A percentile compares a stretch with the other conserved stretches of the same genome.
Evolutionary conservation across 2,888 invertebrate genomes (phyloP).

Genomic region (Ophion slaviceki): DNA sequence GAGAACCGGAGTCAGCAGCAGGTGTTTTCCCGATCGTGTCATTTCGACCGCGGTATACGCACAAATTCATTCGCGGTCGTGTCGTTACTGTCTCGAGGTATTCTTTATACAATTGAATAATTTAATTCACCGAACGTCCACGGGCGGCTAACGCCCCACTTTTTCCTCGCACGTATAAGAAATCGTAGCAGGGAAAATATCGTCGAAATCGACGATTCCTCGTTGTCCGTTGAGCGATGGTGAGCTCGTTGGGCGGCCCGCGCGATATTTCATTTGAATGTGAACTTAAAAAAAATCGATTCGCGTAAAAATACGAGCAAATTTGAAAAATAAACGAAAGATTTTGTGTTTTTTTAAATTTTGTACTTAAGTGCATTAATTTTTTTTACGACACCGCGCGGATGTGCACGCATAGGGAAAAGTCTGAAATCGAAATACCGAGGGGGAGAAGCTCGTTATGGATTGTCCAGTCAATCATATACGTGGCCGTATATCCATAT

Average conservation of each 20-base stretch:
- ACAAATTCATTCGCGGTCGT: conserved; percentile 8
- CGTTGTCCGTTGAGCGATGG: conserved; percentile 2
- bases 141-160: conserved; percentile 51
- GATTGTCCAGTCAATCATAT: conserved; percentile 72
- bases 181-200: conserved; percentile 40
- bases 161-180: conserved; percentile 55
- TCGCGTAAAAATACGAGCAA: neutral
- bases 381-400: neutral
- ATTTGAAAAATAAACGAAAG: neutral
- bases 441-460: conserved; percentile 49
- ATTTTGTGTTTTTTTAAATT: neutral
- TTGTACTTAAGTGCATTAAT: neutral
- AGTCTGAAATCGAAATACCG: conserved; percentile 16
- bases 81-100: conserved; percentile 1
- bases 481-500: conserved; percentile 79
- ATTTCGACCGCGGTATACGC: neutral
- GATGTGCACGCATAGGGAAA: neutral
- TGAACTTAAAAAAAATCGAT: neutral
- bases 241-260: neutral
- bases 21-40: neutral
- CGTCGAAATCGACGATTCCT: conserved; percentile 12
- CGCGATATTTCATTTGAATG: neutral
- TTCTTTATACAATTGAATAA: conserved; percentile 45
- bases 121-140: conserved; percentile 49
- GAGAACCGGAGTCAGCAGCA: neutral